Evolutionary conservation across 2,113 vertebrate species (phyloP).

Genomic region (Suncus etruscus): DNA sequence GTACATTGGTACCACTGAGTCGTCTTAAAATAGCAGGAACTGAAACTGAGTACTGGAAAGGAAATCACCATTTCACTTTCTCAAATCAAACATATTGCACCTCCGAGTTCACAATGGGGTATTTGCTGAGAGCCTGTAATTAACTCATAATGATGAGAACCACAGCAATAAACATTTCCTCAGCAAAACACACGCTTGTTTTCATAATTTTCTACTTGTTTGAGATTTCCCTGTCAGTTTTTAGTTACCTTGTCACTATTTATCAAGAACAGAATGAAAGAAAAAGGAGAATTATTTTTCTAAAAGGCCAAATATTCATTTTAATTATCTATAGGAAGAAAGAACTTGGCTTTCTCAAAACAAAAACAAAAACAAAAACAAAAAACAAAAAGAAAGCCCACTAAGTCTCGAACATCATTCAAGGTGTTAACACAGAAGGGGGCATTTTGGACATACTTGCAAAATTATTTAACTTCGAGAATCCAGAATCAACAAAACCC

Average conservation of each 20-base stretch:
- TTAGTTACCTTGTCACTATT: constrained; percentile 57
- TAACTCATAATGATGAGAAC: constrained; percentile 77
- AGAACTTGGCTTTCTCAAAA: not conserved
- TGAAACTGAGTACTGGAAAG: constrained; percentile 69
- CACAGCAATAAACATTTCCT: constrained; percentile 73
- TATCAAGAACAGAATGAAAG: constrained; percentile 51
- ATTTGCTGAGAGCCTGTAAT: constrained; percentile 81
- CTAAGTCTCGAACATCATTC: not conserved
- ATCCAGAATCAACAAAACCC: constrained; percentile 14
- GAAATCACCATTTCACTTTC: constrained; percentile 77
- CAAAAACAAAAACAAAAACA: not conserved
- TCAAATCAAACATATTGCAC: constrained; percentile 77
- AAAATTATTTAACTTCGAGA: constrained; percentile 43
- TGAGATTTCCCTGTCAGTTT: constrained; percentile 58
- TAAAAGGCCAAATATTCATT: constrained; percentile 32
- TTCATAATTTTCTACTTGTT: constrained; percentile 62
- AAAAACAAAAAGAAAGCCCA: not conserved
- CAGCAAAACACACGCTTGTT: constrained; percentile 68
- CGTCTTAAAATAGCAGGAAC: constrained; percentile 83
- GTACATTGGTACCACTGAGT: constrained; percentile 74
- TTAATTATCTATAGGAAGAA: constrained; percentile 13
- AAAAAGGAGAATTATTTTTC: constrained; percentile 33
- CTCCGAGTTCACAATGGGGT: constrained; percentile 78
- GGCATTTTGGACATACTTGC: not conserved
- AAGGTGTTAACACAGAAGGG: not conserved